Conservation (phyloP, 1,140 invertebrate species). For the Nasonia longicornis region DNA sequence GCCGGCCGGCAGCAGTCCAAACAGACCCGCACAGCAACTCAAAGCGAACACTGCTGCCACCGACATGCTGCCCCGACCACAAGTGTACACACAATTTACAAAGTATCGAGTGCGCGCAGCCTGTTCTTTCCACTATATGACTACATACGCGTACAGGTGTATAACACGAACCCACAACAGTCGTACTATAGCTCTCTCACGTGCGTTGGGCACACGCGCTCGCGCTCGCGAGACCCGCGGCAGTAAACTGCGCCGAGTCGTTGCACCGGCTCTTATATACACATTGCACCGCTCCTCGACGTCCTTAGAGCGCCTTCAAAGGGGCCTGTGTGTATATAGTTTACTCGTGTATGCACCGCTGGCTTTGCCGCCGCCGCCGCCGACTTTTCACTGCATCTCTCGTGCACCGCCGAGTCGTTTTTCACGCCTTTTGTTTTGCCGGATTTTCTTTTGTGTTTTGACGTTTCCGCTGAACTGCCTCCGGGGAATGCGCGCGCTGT, state of each 20-base stretch:
- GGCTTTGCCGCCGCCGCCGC: background rate
- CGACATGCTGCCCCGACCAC: background rate
- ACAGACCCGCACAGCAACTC: background rate
- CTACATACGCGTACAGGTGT: background rate
- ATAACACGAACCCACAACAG: too few species aligned
- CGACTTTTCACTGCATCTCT: too few species aligned
- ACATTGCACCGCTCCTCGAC: slow-evolving; percentile 25
- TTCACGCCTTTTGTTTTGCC: too few species aligned
- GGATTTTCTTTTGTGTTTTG: background rate
- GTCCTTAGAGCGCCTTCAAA: slow-evolving; percentile 9
- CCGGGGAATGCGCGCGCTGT: background rate
- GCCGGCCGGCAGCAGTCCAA: background rate
- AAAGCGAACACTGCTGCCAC: background rate
- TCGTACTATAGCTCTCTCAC: background rate
- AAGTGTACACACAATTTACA: background rate
- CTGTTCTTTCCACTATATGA: background rate
- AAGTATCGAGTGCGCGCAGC: background rate
- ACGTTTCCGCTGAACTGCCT: background rate
- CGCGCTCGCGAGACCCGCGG: slow-evolving; percentile 8
- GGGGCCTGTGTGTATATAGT: background rate
- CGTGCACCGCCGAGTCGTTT: too few species aligned
- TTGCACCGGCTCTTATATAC: slow-evolving; percentile 49
- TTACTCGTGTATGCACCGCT: background rate
- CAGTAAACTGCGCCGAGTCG: slow-evolving; percentile 31
- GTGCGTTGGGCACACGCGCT: slow-evolving; percentile 16